Percentiles rank a stretch among this genome's conserved stretches.
phyloP scores from a whole-genome alignment of 2,888 invertebrate genomes.

The Drosophila fulvimacula region DNA sequence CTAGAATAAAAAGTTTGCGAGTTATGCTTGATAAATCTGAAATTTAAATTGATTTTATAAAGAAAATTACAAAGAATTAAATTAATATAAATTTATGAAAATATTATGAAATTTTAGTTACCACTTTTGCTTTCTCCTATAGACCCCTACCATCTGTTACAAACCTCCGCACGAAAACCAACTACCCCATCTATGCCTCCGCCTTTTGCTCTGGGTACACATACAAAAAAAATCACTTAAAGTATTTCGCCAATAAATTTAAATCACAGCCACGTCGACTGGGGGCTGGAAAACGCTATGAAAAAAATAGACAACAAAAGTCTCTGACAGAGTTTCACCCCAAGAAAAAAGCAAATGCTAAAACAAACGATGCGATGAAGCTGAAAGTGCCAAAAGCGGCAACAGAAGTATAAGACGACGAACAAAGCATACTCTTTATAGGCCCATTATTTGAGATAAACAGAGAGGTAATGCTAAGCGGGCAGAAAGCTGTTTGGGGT shows the following conservation, averaged over 20 bases:
- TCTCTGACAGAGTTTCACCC: constrained; percentile 13
- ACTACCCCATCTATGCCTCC: not conserved
- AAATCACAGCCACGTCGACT: constrained; percentile 69
- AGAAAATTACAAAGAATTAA: not conserved
- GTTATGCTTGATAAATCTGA: not conserved
- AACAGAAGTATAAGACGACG: constrained; percentile 30
- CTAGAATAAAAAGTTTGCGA: not conserved
- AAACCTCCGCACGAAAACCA: not conserved
- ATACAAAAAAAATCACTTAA: constrained; percentile 73
- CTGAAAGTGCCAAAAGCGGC: constrained; percentile 12
- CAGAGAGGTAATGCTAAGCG: not conserved
- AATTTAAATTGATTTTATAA: not conserved
- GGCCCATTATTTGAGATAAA: not conserved
- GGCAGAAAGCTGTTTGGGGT: not conserved
- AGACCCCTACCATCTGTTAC: not conserved
- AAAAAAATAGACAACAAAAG: constrained; percentile 47
- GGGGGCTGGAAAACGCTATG: constrained; percentile 18
- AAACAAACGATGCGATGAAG: constrained; percentile 27
- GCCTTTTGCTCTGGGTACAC: not conserved
- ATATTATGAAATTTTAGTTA: not conserved
- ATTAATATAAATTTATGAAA: no score
- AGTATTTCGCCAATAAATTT: constrained; percentile 82
- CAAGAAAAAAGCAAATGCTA: constrained; percentile 1
- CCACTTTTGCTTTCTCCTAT: not conserved
- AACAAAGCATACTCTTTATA: constrained; percentile 15